Percentiles rank a stretch among this genome's conserved stretches.
These are phyloP conservation scores for Polylopha cassiicola DNA, from an alignment of 2,888 invertebrate genomes.

Conservation along the genomic window DNA sequence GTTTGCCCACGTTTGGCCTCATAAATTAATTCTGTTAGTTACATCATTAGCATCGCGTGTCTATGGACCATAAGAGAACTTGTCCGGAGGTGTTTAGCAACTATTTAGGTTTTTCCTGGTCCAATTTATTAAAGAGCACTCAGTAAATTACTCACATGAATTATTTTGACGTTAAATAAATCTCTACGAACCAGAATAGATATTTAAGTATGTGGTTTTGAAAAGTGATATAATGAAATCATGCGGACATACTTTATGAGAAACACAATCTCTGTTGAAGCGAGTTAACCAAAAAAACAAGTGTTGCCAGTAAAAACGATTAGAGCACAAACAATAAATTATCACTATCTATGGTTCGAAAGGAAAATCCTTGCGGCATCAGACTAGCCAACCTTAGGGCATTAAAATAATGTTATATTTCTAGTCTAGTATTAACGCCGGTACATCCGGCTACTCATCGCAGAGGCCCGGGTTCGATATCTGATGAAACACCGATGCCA, in stretches of 20 bases:
- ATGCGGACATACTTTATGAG: no score
- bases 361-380: conserved; percentile 20
- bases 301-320: conserved; percentile 11
- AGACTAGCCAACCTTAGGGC: conserved; percentile 19
- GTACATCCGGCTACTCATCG: conserved; percentile 19
- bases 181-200: neutral
- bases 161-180: conserved; percentile 4
- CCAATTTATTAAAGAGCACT: conserved; percentile 51
- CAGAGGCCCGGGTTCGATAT: conserved; percentile 16
- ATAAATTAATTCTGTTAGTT: conserved; percentile 63
- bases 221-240: no score
- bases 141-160: conserved; percentile 14
- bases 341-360: conserved; percentile 18
- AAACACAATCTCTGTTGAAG: no score
- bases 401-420: conserved; percentile 21
- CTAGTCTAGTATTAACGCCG: conserved; percentile 17
- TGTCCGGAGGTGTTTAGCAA: conserved; percentile 54
- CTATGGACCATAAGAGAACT: conserved; percentile 57
- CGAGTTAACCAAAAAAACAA: no score
- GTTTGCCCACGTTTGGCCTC: conserved; percentile 27
- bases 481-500: no score
- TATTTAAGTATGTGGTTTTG: no score
- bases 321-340: conserved; percentile 15
- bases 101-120: conserved; percentile 52
- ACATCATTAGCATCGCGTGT: conserved; percentile 72